These are phyloP conservation scores for Gobio occitaniae DNA, from an alignment of 2,797 vertebrate species.

Conservation along the genomic window DNA sequence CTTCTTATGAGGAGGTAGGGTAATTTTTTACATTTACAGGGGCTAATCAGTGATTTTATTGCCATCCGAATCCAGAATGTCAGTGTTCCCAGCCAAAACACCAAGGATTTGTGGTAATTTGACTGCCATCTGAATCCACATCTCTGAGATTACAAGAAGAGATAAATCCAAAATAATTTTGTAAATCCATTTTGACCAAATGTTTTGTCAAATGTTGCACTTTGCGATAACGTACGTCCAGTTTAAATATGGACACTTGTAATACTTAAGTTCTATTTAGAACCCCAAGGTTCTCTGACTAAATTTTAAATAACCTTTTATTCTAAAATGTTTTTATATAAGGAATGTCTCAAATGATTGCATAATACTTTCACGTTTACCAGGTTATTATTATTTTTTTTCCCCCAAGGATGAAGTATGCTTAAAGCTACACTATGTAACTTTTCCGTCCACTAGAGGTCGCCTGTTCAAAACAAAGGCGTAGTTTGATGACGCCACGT, in stretches of 20 bases:
- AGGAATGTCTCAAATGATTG: not conserved
- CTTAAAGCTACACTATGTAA: no score
- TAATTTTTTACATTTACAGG: not conserved
- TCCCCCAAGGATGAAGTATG: not conserved
- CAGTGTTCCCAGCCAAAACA: not conserved
- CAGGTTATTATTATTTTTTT: not conserved
- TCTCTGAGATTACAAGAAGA: not conserved
- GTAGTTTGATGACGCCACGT: no score
- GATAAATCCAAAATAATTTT: not conserved
- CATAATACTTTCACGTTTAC: not conserved
- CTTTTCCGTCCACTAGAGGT: no score
- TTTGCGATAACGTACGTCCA: not conserved
- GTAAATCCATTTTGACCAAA: not conserved
- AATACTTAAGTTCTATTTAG: not conserved
- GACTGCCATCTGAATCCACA: not conserved
- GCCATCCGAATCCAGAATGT: not conserved
- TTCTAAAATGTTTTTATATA: not conserved
- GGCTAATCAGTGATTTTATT: not conserved
- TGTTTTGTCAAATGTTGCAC: not conserved
- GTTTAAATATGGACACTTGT: not conserved
- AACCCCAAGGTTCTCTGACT: not conserved
- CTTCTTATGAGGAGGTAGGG: not conserved
- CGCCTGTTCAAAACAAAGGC: no score
- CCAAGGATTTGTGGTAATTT: not conserved
- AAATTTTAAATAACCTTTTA: not conserved